Evolutionary conservation across 2,888 invertebrate species (phyloP).

Genomic region (Adela reaumurella): DNA sequence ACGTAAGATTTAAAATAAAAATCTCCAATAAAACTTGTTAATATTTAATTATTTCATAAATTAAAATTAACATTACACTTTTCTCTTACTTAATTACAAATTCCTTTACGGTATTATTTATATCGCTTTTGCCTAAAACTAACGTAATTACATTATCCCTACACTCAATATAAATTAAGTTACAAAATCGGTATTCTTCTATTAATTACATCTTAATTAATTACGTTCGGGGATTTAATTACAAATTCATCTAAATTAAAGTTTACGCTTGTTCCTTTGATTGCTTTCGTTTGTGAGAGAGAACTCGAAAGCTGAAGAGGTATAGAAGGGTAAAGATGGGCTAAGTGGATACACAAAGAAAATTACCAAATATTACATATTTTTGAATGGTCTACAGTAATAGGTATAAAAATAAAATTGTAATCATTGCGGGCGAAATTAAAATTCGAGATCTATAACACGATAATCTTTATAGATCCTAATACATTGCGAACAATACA

Average conservation of each 20-base stretch:
- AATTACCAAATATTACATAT: too few species aligned
- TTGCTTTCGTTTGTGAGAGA: neutral
- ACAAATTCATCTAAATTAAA: neutral
- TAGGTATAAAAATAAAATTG: too few species aligned
- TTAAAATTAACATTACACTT: conserved; percentile 48
- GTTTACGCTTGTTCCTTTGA: neutral
- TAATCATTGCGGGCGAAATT: too few species aligned
- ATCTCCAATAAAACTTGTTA: conserved; percentile 41
- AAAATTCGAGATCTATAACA: too few species aligned
- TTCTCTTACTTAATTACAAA: conserved; percentile 48
- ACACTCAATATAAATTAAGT: conserved; percentile 38
- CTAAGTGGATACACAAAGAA: too few species aligned
- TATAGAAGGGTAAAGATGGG: too few species aligned
- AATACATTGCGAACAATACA: too few species aligned
- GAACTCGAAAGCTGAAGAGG: too few species aligned
- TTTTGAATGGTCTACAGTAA: too few species aligned
- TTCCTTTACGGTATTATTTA: conserved; percentile 40
- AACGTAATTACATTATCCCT: conserved; percentile 43
- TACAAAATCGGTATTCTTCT: conserved; percentile 21
- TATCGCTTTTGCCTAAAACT: conserved; percentile 39
- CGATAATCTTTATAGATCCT: too few species aligned
- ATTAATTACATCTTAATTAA: conserved; percentile 27
- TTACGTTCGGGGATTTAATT: neutral
- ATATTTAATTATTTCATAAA: conserved; percentile 55
- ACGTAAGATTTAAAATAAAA: conserved; percentile 18